Evolutionary conservation across 2,888 invertebrate genomes (phyloP).

Genomic region (Nomada hirtipes): DNA sequence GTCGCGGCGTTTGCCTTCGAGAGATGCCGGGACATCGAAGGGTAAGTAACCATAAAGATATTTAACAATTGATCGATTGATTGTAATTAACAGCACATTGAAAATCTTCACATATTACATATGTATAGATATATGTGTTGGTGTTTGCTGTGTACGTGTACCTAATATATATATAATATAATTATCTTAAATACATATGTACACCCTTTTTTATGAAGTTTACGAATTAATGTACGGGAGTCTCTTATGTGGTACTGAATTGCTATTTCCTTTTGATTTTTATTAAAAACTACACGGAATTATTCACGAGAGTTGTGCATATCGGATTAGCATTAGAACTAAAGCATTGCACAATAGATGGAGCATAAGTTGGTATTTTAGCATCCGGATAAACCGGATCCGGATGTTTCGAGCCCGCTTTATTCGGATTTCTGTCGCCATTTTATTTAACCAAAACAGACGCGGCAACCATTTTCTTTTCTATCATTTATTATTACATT

Average conservation of each 20-base stretch:
- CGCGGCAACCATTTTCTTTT: neutral
- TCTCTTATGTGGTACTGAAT: conserved; percentile 49
- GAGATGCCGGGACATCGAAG: conserved; percentile 16
- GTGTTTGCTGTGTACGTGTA: conserved; percentile 19
- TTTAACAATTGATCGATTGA: conserved; percentile 34
- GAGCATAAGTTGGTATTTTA: conserved; percentile 24
- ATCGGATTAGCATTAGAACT: conserved; percentile 29
- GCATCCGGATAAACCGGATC: conserved; percentile 36
- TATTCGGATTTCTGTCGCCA: conserved; percentile 6
- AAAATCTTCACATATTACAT: conserved; percentile 56
- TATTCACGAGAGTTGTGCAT: conserved; percentile 10
- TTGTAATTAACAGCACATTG: conserved; percentile 46
- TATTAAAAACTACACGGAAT: conserved; percentile 29
- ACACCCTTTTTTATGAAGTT: conserved; percentile 61
- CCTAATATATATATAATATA: conserved; percentile 39
- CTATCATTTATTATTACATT: neutral
- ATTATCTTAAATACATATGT: conserved; percentile 70
- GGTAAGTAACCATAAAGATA: conserved; percentile 51
- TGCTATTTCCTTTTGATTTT: conserved; percentile 43
- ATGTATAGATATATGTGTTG: conserved; percentile 24
- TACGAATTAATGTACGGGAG: conserved; percentile 61
- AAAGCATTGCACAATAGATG: conserved; percentile 45
- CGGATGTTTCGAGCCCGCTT: conserved; percentile 15
- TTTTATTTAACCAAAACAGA: conserved; percentile 9
- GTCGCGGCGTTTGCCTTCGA: neutral